Conservation (phyloP, 2,888 invertebrate species). For the Acronicta leporina region DNA sequence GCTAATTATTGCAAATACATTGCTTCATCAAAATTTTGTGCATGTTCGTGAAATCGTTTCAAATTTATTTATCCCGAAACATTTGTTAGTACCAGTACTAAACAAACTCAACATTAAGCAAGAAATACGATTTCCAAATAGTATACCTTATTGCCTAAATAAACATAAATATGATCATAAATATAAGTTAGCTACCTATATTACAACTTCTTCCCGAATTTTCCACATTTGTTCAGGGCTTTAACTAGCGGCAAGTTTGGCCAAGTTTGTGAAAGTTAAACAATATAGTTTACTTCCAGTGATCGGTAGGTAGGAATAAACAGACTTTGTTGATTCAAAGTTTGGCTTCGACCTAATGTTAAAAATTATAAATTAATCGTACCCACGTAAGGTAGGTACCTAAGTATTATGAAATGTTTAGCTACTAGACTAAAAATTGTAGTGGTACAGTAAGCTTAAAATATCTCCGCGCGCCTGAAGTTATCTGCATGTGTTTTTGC, state of each 20-base stretch:
- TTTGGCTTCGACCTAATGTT: slow-evolving; percentile 17
- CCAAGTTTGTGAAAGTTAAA: slow-evolving; percentile 52
- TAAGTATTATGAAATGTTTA: background rate
- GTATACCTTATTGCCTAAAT: slow-evolving; percentile 22
- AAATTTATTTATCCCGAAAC: background rate
- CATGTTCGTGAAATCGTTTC: too few species aligned
- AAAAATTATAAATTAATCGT: slow-evolving; percentile 13
- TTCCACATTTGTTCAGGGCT: slow-evolving; percentile 63
- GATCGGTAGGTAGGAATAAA: slow-evolving; percentile 43
- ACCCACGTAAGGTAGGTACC: background rate
- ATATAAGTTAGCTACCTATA: slow-evolving; percentile 37
- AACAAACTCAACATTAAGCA: background rate
- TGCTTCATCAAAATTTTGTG: too few species aligned
- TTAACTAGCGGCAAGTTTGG: slow-evolving; percentile 52
- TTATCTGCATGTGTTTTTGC: too few species aligned
- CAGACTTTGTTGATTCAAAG: slow-evolving; percentile 38
- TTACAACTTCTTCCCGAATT: slow-evolving; percentile 53
- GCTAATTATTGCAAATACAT: too few species aligned
- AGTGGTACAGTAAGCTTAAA: too few species aligned
- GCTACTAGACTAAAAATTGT: background rate
- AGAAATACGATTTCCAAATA: background rate
- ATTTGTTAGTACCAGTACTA: background rate
- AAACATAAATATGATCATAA: slow-evolving; percentile 35
- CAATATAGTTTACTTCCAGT: slow-evolving; percentile 44
- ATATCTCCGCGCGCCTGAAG: too few species aligned